Evolutionary conservation across 2,888 invertebrate genomes (phyloP).

Genomic region (Mimas tiliae): DNA sequence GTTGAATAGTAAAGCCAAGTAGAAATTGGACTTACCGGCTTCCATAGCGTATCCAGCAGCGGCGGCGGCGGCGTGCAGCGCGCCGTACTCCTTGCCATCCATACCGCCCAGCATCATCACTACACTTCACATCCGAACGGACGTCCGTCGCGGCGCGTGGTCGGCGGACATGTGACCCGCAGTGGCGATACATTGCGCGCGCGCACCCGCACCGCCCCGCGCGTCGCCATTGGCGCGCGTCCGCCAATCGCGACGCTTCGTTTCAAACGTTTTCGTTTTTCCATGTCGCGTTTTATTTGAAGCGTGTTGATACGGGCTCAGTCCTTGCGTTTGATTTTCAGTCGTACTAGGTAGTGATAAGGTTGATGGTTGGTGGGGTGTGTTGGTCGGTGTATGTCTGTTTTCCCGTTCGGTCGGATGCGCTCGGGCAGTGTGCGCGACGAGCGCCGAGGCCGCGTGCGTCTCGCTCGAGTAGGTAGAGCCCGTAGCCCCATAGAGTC

Average conservation of each 20-base stretch:
- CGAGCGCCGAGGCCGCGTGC: conserved; percentile 62
- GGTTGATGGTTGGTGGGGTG: conserved; percentile 33
- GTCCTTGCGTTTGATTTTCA: conserved; percentile 37
- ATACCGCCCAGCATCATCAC: conserved; percentile 77
- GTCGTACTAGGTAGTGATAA: conserved; percentile 36
- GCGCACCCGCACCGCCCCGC: conserved; percentile 61
- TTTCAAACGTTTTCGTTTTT: conserved; percentile 80
- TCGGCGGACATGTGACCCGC: conserved; percentile 52
- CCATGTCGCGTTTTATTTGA: conserved; percentile 81
- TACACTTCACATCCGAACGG: conserved; percentile 54
- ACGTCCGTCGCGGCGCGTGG: conserved; percentile 57
- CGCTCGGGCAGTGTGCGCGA: conserved; percentile 75
- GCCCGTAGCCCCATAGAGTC: conserved; percentile 37
- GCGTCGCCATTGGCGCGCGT: conserved; percentile 74
- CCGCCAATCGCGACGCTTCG: conserved; percentile 81
- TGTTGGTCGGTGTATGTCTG: conserved; percentile 61
- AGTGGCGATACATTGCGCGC: conserved; percentile 55
- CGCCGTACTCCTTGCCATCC: conserved; percentile 82
- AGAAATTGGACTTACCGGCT: conserved; percentile 56
- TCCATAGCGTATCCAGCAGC: conserved; percentile 78
- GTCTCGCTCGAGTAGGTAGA: conserved; percentile 56
- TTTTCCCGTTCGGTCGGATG: conserved; percentile 80
- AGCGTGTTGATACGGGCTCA: conserved; percentile 75
- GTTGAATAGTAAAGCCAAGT: background rate
- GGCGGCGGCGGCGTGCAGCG: conserved; percentile 78